Conservation (phyloP, 2,888 invertebrate species). For the Drosophila parthenogenetica region DNA sequence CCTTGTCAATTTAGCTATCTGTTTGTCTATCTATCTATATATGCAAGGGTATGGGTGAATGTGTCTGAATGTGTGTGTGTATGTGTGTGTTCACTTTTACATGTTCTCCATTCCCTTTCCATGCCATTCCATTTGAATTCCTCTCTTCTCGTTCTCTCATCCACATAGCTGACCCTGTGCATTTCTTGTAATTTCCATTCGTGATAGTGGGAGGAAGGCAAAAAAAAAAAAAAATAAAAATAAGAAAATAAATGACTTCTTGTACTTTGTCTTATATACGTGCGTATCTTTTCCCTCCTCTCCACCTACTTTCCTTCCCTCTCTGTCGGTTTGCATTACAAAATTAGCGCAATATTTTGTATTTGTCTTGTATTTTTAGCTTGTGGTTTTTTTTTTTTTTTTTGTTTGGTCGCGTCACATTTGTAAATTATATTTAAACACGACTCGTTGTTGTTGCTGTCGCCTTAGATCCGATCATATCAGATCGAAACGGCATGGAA, state of each 20-base stretch:
- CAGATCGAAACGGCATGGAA: conserved; percentile 36
- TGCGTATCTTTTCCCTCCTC: conserved; percentile 6
- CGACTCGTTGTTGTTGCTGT: conserved; percentile 38
- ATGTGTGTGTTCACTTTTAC: conserved; percentile 5
- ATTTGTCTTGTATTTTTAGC: conserved; percentile 65
- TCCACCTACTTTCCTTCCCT: not conserved
- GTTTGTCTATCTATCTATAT: conserved; percentile 46
- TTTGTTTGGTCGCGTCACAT: conserved; percentile 30
- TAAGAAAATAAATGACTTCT: conserved; percentile 19
- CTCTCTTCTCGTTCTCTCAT: conserved; percentile 1
- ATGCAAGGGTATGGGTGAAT: conserved; percentile 3
- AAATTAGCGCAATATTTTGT: conserved; percentile 60
- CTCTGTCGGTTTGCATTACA: conserved; percentile 38
- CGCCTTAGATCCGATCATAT: conserved; percentile 42
- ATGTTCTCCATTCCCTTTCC: conserved; percentile 29
- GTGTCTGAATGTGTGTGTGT: conserved; percentile 3
- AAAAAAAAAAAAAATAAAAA: conserved; percentile 5
- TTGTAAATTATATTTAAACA: conserved; percentile 75
- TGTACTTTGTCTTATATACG: conserved; percentile 21
- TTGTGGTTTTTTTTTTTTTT: conserved; percentile 62
- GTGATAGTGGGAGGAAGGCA: conserved; percentile 21
- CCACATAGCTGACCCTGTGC: conserved; percentile 52
- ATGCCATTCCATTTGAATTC: conserved; percentile 26
- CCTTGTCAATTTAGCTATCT: conserved; percentile 68
- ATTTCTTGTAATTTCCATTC: conserved; percentile 49